Base-by-base conservation (phyloP, 2,113 vertebrate species). In the Himantopus leucocephalus region DNA sequence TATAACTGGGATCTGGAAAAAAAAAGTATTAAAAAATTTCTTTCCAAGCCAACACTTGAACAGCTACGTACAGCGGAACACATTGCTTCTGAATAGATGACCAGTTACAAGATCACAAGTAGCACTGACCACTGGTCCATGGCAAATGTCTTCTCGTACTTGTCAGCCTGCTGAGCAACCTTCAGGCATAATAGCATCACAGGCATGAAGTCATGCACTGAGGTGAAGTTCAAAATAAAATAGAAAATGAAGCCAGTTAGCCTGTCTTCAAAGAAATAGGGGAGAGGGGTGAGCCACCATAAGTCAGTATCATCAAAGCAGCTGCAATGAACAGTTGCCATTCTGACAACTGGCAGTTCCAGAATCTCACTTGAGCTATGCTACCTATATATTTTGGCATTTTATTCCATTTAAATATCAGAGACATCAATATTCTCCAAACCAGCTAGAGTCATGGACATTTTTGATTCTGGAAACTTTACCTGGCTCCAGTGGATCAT, bases 401-500 rank as follows among this genome's bases (percentile, higher is more conserved):
- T 70, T 92, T 80, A 79, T 66, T 78, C 70, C 58, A 41, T 34
- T 47, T 92, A 91, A 78, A 4, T 66, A 82, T 32, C 62, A 66
- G 14, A 45, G 12, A 67, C 26, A 55, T 22, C 45, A 39, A 24
- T 37, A 70, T 18, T 73, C n/a, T 50, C 81, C 30, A 68, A 82
- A 67, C 9, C 85, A 88, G 53, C 34, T 19, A 63, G 19, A 66
- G 20, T 24, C 35, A 82, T 0, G 0, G 27, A 30, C 24, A 39
- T 32, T 56, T 79, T 6, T 79, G 66, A 48, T 70, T 88, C 43
- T 71, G 35, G 29, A 93, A 94, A 66, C 21, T 50, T 73, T 98
- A 99, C 99, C 99, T 99, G 99, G 77, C 98, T 92, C 99, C 99
- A 99, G 95, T 99, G 99, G 39, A 99, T 71, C 96, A 99, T 99